A percentile compares a stretch with the other conserved stretches of the same genome.
phyloP scores from a whole-genome alignment of 64 coral and sea anemone genomes.

The Trachythela sp. region DNA sequence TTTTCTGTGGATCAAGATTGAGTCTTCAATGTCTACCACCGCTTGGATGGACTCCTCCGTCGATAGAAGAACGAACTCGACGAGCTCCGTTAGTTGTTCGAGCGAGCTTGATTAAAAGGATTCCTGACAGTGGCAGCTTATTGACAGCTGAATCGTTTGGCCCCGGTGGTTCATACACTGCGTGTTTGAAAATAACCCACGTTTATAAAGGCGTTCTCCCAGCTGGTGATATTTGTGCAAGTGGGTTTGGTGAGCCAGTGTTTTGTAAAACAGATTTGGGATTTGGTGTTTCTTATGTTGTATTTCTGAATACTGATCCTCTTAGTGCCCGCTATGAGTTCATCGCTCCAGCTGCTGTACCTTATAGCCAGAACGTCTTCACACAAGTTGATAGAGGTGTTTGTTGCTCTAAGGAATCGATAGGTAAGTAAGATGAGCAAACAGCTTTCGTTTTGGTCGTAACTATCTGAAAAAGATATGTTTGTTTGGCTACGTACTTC shows the following conservation, averaged over 20 bases:
- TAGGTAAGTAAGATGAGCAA: too few species aligned
- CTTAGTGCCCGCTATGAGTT: neutral
- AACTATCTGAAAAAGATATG: too few species aligned
- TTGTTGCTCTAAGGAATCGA: neutral
- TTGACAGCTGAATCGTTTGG: neutral
- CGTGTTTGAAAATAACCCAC: neutral
- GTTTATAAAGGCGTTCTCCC: neutral
- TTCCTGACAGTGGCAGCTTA: neutral
- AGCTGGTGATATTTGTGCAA: neutral
- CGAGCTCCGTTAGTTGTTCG: neutral
- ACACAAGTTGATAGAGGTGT: neutral
- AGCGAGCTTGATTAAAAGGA: neutral
- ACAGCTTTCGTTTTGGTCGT: too few species aligned
- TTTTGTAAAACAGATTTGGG: conserved; percentile 1
- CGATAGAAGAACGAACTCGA: neutral
- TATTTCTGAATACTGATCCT: neutral
- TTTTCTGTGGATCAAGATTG: neutral
- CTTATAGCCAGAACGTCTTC: neutral
- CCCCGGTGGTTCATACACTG: neutral
- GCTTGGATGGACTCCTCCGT: neutral
- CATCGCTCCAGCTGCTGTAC: neutral
- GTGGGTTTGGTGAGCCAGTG: neutral
- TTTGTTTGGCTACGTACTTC: too few species aligned
- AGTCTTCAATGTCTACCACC: neutral
- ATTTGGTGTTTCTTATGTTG: neutral